Percentiles rank a stretch among this genome's conserved stretches.
Conservation (phyloP, 2,113 vertebrate genomes). For the Etheostoma cragini region DNA sequence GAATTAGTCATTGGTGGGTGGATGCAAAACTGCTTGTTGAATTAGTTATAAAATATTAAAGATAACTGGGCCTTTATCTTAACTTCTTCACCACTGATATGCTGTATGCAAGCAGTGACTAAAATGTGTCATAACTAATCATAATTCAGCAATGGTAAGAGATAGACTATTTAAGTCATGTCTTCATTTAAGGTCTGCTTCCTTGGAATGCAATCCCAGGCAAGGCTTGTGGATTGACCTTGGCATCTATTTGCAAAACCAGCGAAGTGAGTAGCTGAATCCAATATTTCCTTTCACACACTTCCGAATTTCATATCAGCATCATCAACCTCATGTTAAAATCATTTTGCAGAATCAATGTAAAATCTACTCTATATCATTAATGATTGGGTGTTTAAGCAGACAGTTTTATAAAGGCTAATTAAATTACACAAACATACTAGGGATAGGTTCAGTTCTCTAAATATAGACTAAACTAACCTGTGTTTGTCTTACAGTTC, state of each 20-base stretch:
- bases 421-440: neutral
- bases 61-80: constrained; percentile 26
- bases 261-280: constrained; percentile 88
- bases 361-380: constrained; percentile 10
- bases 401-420: neutral
- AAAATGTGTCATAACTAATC: constrained; percentile 27
- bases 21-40: constrained; percentile 33
- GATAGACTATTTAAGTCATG: constrained; percentile 32
- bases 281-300: constrained; percentile 23
- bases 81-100: constrained; percentile 13
- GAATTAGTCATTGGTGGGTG: constrained; percentile 47
- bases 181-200: constrained; percentile 87
- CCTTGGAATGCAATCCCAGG: constrained; percentile 96
- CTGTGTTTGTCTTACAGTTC: constrained; percentile 85
- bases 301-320: constrained; percentile 17
- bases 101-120: constrained; percentile 10
- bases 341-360: neutral
- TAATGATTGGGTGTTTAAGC: neutral
- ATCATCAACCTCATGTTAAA: neutral
- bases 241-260: constrained; percentile 95
- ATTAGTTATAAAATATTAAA: constrained; percentile 47
- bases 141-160: constrained; percentile 42
- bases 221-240: constrained; percentile 92
- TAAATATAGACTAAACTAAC: constrained; percentile 1
- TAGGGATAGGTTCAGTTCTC: neutral